A percentile compares a stretch with the other conserved stretches of the same genome.
Conservation (phyloP, 2,888 invertebrate species). For the Lycophotia porphyrea region DNA sequence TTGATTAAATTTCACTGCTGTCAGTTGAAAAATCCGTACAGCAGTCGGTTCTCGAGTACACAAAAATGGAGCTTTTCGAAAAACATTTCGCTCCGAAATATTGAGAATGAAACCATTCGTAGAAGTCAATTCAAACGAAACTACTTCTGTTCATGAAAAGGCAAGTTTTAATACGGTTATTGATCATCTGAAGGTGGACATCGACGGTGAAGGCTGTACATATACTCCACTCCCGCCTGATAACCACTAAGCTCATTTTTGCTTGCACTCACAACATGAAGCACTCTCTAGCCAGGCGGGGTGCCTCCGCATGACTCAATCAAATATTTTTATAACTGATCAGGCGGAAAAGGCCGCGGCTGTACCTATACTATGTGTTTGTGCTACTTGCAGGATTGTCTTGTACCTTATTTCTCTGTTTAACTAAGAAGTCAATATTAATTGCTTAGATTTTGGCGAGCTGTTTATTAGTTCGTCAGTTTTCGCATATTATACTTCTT, state of each 20-base stretch:
- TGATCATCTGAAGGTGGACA: neutral
- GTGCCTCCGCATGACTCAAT: too few relatives aligned
- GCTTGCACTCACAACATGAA: too few relatives aligned
- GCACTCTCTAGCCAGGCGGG: too few relatives aligned
- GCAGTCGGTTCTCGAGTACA: constrained; percentile 22
- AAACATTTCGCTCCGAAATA: constrained; percentile 38
- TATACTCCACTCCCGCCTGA: too few relatives aligned
- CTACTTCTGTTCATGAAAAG: constrained; percentile 43
- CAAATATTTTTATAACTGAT: too few relatives aligned
- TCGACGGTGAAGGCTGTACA: neutral
- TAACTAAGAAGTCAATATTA: neutral
- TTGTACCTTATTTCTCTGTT: neutral
- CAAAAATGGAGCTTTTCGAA: constrained; percentile 35
- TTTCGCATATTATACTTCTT: neutral
- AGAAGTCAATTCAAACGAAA: constrained; percentile 25
- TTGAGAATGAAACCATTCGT: constrained; percentile 38
- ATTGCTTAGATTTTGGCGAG: neutral
- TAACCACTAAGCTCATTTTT: too few relatives aligned
- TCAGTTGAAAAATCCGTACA: constrained; percentile 37
- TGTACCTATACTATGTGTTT: neutral
- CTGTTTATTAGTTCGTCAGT: neutral
- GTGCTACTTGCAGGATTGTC: neutral
- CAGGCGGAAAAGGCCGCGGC: too few relatives aligned
- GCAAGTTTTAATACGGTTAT: constrained; percentile 25
- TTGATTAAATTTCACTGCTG: constrained; percentile 56